Conservation (phyloP, 2,888 invertebrate genomes). For the Epinotia ramella region DNA sequence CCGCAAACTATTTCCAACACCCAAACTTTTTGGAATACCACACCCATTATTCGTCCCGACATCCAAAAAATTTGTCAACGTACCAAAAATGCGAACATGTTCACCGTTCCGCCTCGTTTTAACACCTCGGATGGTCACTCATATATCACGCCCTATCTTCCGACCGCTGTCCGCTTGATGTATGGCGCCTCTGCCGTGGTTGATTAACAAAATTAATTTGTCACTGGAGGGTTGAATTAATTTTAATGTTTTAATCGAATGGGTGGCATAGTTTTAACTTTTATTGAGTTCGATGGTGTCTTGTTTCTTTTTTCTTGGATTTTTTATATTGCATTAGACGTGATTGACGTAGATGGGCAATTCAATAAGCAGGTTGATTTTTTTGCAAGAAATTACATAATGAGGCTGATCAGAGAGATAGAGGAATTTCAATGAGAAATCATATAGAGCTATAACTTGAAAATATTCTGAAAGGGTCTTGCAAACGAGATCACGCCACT, state of each 20-base stretch:
- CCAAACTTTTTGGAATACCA: slow-evolving; percentile 32
- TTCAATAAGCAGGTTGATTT: neutral
- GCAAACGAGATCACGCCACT: too few relatives aligned
- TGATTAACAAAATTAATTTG: slow-evolving; percentile 84
- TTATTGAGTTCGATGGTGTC: slow-evolving; percentile 6
- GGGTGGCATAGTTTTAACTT: slow-evolving; percentile 39
- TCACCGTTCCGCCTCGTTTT: slow-evolving; percentile 53
- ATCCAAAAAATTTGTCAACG: slow-evolving; percentile 45
- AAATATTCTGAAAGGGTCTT: too few relatives aligned
- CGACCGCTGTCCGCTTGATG: slow-evolving; percentile 76
- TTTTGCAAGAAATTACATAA: neutral
- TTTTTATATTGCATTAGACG: neutral
- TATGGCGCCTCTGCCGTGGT: slow-evolving; percentile 73
- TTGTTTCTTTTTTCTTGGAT: neutral
- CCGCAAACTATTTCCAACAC: slow-evolving; percentile 13
- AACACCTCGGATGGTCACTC: slow-evolving; percentile 66
- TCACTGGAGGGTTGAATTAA: slow-evolving; percentile 59
- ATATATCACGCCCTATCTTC: slow-evolving; percentile 70
- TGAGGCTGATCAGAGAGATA: neutral
- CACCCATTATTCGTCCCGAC: slow-evolving; percentile 35
- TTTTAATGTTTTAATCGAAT: slow-evolving; percentile 45
- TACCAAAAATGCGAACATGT: slow-evolving; percentile 44
- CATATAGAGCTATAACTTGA: too few relatives aligned
- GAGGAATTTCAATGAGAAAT: neutral
- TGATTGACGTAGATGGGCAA: neutral